phyloP scores from a whole-genome alignment of 2,797 vertebrate species.

The Poecile montanus region DNA sequence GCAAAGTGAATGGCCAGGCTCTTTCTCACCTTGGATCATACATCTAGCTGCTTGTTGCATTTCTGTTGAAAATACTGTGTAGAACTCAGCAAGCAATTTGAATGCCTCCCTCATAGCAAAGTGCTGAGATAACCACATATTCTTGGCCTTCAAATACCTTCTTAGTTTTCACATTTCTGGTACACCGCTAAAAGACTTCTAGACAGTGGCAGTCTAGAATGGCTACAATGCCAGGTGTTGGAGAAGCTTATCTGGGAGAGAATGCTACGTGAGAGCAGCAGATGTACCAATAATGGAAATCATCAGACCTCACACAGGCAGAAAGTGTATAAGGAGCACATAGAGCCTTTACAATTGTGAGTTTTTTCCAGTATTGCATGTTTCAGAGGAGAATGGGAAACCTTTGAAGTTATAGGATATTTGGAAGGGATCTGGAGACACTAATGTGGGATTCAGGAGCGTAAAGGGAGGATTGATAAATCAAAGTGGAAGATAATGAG shows the following conservation, averaged over 20 bases:
- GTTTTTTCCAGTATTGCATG: fast-evolving
- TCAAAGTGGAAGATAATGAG: neutral
- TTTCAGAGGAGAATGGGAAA: neutral
- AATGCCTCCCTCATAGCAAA: neutral
- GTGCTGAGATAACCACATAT: neutral
- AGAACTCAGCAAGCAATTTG: neutral
- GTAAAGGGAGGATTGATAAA: neutral
- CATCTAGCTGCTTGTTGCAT: neutral
- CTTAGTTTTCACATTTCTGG: neutral
- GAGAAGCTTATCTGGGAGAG: neutral
- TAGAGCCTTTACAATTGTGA: neutral
- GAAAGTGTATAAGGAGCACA: neutral
- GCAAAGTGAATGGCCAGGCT: neutral
- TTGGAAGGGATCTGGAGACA: neutral
- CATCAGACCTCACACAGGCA: neutral
- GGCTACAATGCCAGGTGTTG: neutral
- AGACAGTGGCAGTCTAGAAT: neutral
- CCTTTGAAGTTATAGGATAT: neutral
- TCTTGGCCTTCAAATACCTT: neutral
- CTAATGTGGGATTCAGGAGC: neutral
- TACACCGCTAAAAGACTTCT: neutral
- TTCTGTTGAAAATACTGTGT: neutral
- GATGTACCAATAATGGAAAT: fast-evolving
- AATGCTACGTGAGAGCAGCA: neutral
- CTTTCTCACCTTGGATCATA: neutral